Percentiles rank a stretch among this genome's conserved stretches.
Evolutionary conservation across 2,113 vertebrate species (phyloP).

Genomic region (Epinephelus cyanopodus): DNA sequence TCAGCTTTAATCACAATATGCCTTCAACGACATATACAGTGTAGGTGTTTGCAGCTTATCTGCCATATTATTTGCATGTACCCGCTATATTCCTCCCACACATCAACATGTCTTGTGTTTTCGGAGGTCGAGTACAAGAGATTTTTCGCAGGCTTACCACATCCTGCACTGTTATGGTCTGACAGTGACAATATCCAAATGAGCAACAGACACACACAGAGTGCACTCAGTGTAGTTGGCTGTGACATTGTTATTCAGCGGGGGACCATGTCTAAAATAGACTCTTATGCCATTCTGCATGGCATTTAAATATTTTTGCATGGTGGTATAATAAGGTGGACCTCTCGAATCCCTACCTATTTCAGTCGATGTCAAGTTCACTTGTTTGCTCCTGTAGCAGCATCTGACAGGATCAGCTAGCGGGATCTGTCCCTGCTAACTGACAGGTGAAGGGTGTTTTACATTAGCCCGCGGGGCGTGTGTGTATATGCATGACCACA

Average conservation of each 20-base stretch:
- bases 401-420: neutral
- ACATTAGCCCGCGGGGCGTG: neutral
- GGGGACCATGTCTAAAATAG: conserved; percentile 8
- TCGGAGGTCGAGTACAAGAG: neutral
- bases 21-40: neutral
- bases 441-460: conserved; percentile 14
- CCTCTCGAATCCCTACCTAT: neutral
- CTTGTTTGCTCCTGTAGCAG: neutral
- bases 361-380: neutral
- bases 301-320: neutral
- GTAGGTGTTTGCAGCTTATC: neutral
- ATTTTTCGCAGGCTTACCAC: neutral
- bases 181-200: neutral
- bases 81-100: neutral
- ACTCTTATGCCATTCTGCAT: neutral
- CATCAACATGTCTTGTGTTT: neutral
- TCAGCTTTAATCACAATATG: neutral
- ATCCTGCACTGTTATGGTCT: neutral
- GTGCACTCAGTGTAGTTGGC: neutral
- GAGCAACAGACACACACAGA: neutral
- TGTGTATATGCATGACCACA: neutral
- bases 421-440: neutral
- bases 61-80: neutral
- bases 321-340: neutral
- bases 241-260: neutral